Evolutionary conservation across 2,888 invertebrate species (phyloP).

Genomic region (Vesta saturnalis): DNA sequence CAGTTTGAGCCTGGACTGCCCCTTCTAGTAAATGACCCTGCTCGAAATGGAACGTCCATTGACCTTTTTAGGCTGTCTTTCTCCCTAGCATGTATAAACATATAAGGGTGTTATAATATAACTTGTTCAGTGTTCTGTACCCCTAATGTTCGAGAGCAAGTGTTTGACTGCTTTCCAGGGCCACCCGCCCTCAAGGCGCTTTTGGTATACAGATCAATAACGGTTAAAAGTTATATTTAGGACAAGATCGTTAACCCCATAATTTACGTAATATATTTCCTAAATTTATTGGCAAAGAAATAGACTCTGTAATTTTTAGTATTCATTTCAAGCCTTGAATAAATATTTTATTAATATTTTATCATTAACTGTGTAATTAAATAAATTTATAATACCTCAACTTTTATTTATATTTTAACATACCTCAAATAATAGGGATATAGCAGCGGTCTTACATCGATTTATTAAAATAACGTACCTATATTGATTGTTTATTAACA

Average conservation of each 20-base stretch:
- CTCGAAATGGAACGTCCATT: constrained; percentile 18
- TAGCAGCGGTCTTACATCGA: too few relatives aligned
- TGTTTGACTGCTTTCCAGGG: constrained; percentile 35
- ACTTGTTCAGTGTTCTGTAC: constrained; percentile 14
- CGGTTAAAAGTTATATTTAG: background rate
- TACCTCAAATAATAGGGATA: too few relatives aligned
- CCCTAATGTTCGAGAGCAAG: constrained; percentile 30
- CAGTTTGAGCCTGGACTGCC: constrained; percentile 39
- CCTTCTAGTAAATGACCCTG: constrained; percentile 35
- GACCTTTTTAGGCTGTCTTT: constrained; percentile 20
- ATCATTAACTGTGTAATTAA: too few relatives aligned
- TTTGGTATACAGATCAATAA: constrained; percentile 12
- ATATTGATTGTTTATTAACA: too few relatives aligned
- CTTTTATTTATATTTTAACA: too few relatives aligned
- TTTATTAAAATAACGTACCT: too few relatives aligned
- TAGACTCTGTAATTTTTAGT: too few relatives aligned
- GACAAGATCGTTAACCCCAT: background rate
- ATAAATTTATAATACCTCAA: too few relatives aligned
- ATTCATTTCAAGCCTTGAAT: too few relatives aligned
- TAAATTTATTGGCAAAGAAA: too few relatives aligned
- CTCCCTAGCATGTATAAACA: constrained; percentile 2
- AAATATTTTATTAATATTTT: too few relatives aligned
- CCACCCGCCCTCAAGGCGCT: constrained; percentile 36
- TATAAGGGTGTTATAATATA: background rate
- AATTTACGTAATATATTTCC: background rate